Conservation (phyloP, 2,888 invertebrate genomes). For the Diarsia mendica region DNA sequence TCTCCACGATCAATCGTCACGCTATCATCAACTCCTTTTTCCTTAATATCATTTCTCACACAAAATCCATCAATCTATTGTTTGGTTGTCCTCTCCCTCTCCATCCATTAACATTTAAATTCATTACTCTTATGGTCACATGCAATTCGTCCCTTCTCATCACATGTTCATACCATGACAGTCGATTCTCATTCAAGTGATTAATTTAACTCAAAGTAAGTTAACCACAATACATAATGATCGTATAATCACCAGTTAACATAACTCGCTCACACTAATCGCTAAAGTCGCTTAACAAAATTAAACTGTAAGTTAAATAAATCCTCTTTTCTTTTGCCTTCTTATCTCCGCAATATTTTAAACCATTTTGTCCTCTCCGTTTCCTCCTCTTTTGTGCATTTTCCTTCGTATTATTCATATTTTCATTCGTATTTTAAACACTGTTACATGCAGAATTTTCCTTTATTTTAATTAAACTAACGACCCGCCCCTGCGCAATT, state of each 20-base stretch:
- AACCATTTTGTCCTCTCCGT: slow-evolving; percentile 18
- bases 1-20: too few species aligned
- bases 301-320: slow-evolving; percentile 32
- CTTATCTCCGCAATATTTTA: slow-evolving; percentile 44
- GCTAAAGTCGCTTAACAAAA: slow-evolving; percentile 12
- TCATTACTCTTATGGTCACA: too few species aligned
- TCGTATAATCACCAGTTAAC: background rate
- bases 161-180: too few species aligned
- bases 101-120: too few species aligned
- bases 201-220: background rate
- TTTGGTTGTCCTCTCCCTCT: too few species aligned
- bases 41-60: too few species aligned
- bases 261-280: background rate
- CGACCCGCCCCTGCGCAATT: background rate
- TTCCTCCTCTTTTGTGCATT: slow-evolving; percentile 22
- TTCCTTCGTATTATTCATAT: slow-evolving; percentile 12
- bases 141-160: too few species aligned
- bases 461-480: slow-evolving; percentile 9
- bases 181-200: too few species aligned
- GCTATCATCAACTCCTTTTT: too few species aligned
- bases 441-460: slow-evolving; percentile 9
- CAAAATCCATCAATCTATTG: too few species aligned
- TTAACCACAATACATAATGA: background rate
- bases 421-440: slow-evolving; percentile 20
- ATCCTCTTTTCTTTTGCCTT: slow-evolving; percentile 27